Base-by-base conservation (phyloP, 2,797 vertebrate genomes). In the Jordanella pulchra region DNA sequence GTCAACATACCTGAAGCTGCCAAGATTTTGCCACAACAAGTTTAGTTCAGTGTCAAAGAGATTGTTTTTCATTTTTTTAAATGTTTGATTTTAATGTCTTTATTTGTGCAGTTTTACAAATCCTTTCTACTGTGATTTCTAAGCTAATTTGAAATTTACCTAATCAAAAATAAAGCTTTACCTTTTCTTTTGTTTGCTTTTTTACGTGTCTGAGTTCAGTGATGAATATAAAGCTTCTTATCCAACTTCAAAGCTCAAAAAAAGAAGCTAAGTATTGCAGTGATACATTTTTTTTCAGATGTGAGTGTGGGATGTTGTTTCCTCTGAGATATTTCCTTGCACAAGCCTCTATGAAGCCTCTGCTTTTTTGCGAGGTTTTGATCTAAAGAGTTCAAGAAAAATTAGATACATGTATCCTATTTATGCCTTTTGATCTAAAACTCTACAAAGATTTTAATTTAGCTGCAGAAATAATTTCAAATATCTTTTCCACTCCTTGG, bases 21-120 rank as follows among this genome's bases (percentile, higher is more conserved):
- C 69, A 66, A 42, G n/a, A 72, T 76, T 87, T 67, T 76, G 14
- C 68, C 78, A 69, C 12, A 65, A 65, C 72, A 77, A 50, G 65
- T 65, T 64, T 51, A 30, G 27, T 35, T 63, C 51, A 65, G 48
- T 60, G 17, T 25, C 2, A 2, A 28, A 54, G 27, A 75, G 56
- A 71, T 56, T 54, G 1, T 11, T 67, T 64, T 47, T 63, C 45
- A 28, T 67, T 56, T 42, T 13, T 73, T 54, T 51, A 12, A 7
- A 42, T 17, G 23, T 64, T 44, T 11, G 51, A 45, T 53, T 23
- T 53, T 60, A 32, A 50, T 5, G 56, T 58, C 75, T 77, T 76
- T 67, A 73, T 67, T 61, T 32, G 15, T 60, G 23, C n/a, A 14
- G 4, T 70, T 73, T 54, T 63, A 45, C 18, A 72, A 47, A 45